phyloP scores from a whole-genome alignment of 23 tunicate species.

The Corella eumyota region DNA sequence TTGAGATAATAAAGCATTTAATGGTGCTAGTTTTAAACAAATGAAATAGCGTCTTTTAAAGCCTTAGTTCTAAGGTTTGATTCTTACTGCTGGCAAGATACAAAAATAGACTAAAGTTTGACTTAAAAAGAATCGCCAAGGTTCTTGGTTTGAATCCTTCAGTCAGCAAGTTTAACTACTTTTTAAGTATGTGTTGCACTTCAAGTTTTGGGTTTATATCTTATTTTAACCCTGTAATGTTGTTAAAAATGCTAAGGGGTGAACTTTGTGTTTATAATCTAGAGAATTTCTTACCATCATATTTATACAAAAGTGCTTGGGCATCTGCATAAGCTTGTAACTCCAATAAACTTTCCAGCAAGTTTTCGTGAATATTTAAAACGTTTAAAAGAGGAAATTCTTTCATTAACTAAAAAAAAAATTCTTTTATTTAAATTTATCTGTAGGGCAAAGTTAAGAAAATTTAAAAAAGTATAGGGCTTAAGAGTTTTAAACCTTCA shows the following conservation, averaged over 20 bases:
- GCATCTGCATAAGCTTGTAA: slow-evolving; percentile 90
- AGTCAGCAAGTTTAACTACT: too few relatives aligned
- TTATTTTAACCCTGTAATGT: too few relatives aligned
- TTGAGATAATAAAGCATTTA: neutral
- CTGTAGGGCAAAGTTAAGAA: too few relatives aligned
- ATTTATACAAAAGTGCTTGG: slow-evolving; percentile 61
- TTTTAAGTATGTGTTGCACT: too few relatives aligned
- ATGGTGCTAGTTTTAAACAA: neutral
- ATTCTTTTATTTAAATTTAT: neutral
- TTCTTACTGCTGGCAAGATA: neutral
- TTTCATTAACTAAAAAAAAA: slow-evolving; percentile 53
- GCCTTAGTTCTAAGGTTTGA: neutral
- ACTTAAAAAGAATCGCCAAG: too few relatives aligned
- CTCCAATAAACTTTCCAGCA: slow-evolving; percentile 74
- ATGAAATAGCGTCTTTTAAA: neutral
- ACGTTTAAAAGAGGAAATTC: slow-evolving; percentile 75
- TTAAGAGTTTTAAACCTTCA: too few relatives aligned
- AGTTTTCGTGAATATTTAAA: slow-evolving; percentile 80
- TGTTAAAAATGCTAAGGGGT: neutral
- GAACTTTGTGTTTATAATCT: neutral
- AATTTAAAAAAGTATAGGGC: too few relatives aligned
- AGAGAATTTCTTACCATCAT: slow-evolving; percentile 43
- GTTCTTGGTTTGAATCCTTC: too few relatives aligned
- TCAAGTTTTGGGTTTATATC: too few relatives aligned
- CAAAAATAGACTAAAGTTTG: too few relatives aligned